phyloP scores from a whole-genome alignment of 53 echinoderm and acorn worm genomes.

The Apostichopus leukothele region DNA sequence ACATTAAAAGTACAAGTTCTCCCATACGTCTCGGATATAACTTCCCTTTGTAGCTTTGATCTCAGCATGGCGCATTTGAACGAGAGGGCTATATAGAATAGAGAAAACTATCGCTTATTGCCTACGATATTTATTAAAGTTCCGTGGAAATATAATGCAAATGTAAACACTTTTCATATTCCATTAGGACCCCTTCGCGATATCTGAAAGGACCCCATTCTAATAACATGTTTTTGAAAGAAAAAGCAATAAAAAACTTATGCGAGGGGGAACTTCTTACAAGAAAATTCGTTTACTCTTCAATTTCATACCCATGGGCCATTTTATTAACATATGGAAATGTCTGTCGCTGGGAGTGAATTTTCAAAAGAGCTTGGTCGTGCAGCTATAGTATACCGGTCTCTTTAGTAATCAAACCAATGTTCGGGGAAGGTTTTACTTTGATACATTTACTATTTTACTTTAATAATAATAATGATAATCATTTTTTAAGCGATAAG shows the following conservation, averaged over 20 bases:
- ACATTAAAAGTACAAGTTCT: no score
- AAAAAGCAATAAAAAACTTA: neutral
- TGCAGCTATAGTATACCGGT: neutral
- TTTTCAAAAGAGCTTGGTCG: neutral
- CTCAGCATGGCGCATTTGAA: no score
- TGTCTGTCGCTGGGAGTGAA: neutral
- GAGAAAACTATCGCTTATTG: no score
- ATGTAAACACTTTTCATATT: neutral
- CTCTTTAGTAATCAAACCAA: no score
- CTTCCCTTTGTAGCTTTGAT: no score
- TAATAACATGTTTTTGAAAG: neutral
- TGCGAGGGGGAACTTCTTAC: neutral
- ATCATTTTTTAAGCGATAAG: no score
- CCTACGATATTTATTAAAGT: neutral
- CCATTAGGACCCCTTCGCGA: neutral
- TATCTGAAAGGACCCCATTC: neutral
- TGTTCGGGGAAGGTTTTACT: no score
- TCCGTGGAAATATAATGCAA: conserved; percentile 3
- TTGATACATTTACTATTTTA: no score
- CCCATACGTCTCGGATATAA: no score
- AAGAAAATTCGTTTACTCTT: neutral
- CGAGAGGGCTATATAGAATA: no score
- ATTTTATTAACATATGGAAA: neutral
- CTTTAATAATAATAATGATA: no score
- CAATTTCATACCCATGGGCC: neutral